Evolutionary conservation across 2,113 vertebrate species (phyloP).

Genomic region (Laterallus jamaicensis): DNA sequence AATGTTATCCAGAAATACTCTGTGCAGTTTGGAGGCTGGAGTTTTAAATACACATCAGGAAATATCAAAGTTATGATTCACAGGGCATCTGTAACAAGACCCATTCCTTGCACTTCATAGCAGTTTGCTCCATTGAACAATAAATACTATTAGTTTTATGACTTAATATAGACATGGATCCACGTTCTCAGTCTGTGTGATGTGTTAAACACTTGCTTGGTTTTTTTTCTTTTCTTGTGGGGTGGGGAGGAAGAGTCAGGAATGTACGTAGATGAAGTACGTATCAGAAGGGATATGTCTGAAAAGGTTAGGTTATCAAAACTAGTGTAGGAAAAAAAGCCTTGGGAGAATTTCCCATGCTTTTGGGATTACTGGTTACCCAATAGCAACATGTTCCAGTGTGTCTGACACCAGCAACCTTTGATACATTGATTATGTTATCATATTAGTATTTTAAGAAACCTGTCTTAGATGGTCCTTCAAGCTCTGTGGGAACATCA

Average conservation of each 20-base stretch:
- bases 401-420: neutral
- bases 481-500: neutral
- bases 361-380: neutral
- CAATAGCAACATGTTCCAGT: neutral
- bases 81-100: slow-evolving; percentile 30
- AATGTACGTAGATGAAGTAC: neutral
- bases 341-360: neutral
- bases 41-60: slow-evolving; percentile 65
- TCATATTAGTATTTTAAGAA: neutral
- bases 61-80: slow-evolving; percentile 59
- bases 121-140: slow-evolving; percentile 32
- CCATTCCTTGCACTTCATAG: neutral
- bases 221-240: slow-evolving; percentile 6
- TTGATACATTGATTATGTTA: neutral
- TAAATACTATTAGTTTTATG: slow-evolving; percentile 58
- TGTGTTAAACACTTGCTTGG: slow-evolving; percentile 5
- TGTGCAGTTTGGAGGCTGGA: neutral
- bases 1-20: slow-evolving; percentile 54
- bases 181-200: neutral
- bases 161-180: slow-evolving; percentile 61
- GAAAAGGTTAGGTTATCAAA: neutral
- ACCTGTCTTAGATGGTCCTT: neutral
- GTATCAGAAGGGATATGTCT: neutral
- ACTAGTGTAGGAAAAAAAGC: neutral
- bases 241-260: neutral